phyloP scores from a whole-genome alignment of 2,888 invertebrate genomes.

The Drosophila flavopinicola region DNA sequence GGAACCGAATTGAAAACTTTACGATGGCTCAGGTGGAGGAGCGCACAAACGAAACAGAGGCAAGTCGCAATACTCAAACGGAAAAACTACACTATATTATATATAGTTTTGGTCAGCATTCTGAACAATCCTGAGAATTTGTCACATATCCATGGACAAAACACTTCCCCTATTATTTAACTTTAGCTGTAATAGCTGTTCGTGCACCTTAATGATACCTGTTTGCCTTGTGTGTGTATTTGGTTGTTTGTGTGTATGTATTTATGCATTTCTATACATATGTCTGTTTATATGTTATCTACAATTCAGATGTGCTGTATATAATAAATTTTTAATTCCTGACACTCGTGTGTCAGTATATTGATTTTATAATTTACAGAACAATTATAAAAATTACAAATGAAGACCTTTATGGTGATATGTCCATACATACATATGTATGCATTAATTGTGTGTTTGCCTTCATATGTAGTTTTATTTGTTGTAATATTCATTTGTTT shows the following conservation, averaged over 20 bases:
- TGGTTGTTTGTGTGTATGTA: slow-evolving; percentile 6
- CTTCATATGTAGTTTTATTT: not conserved
- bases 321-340: slow-evolving; percentile 43
- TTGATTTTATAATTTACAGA: slow-evolving; percentile 61
- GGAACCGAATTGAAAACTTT: slow-evolving; percentile 53
- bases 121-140: slow-evolving; percentile 18
- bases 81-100: not conserved
- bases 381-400: slow-evolving; percentile 31
- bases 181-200: not conserved
- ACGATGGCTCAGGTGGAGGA: slow-evolving; percentile 75
- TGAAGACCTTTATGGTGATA: slow-evolving; percentile 6
- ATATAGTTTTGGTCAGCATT: too few species aligned
- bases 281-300: slow-evolving; percentile 19
- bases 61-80: slow-evolving; percentile 38
- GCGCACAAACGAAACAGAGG: slow-evolving; percentile 75
- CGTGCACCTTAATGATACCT: slow-evolving; percentile 19
- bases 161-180: slow-evolving; percentile 8
- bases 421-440: slow-evolving; percentile 21
- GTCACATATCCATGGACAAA: not conserved
- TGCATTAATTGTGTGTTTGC: not conserved
- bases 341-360: slow-evolving; percentile 50
- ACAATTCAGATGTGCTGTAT: slow-evolving; percentile 29
- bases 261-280: slow-evolving; percentile 7
- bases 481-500: not conserved
- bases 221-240: slow-evolving; percentile 30